Evolutionary conservation across 2,797 vertebrate species (phyloP).

Genomic region (Podarcis siculus): DNA sequence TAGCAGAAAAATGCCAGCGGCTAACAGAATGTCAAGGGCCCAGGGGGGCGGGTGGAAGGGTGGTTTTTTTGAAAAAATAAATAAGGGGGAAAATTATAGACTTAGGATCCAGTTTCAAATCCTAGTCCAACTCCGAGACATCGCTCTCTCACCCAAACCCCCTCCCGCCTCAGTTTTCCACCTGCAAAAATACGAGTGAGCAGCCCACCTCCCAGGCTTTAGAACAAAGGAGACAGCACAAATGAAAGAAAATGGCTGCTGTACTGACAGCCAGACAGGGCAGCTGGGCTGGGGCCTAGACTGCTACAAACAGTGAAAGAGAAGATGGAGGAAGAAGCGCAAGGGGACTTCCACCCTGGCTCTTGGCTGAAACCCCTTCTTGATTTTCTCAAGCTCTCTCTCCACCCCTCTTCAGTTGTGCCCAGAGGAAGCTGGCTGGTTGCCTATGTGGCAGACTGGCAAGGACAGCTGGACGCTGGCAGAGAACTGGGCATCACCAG

Average conservation of each 20-base stretch:
- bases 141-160: no score
- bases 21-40: conserved; percentile 12
- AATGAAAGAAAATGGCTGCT: no score
- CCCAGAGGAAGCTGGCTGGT: no score
- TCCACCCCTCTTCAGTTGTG: no score
- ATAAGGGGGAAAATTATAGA: neutral
- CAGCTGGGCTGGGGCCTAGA: neutral
- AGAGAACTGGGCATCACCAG: neutral
- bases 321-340: neutral
- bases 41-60: no score
- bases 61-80: neutral
- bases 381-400: no score
- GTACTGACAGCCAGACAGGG: neutral
- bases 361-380: neutral
- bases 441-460: no score
- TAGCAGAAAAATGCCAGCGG: neutral
- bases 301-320: no score
- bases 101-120: neutral
- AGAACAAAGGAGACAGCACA: no score
- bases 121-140: neutral
- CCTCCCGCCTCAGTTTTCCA: neutral
- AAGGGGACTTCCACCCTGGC: neutral
- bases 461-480: neutral
- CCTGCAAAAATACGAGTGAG: neutral
- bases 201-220: neutral